Percentiles rank a stretch among this genome's conserved stretches.
phyloP scores from a whole-genome alignment of 2,797 vertebrate genomes.

The Chiloscyllium punctatum region DNA sequence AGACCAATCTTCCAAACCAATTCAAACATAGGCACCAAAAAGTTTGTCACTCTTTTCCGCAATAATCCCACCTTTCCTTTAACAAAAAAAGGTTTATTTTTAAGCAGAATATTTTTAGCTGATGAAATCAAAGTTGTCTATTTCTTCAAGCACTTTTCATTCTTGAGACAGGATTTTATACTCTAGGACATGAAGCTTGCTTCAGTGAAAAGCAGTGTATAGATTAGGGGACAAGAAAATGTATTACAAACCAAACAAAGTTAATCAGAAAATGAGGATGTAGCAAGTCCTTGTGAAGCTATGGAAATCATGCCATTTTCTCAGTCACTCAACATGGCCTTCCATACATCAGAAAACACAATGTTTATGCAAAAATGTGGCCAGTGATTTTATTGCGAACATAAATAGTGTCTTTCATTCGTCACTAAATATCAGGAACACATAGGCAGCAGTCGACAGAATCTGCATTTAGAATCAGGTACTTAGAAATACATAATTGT shows the following conservation, averaged over 20 bases:
- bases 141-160: neutral
- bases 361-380: neutral
- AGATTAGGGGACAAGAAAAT: neutral
- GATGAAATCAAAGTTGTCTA: neutral
- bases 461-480: neutral
- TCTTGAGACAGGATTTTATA: neutral
- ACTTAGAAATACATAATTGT: neutral
- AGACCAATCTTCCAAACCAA: constrained; percentile 18
- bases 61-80: neutral
- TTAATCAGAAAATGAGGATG: neutral
- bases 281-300: neutral
- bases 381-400: neutral
- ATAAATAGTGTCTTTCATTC: neutral
- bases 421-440: neutral
- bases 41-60: neutral
- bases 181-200: neutral
- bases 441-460: neutral
- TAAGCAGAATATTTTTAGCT: neutral
- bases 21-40: neutral
- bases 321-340: neutral
- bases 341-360: neutral
- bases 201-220: neutral
- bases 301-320: neutral
- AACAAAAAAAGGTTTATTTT: neutral
- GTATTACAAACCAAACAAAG: neutral